Base-by-base conservation (phyloP, 2,888 invertebrate species). In the Synergus japonicus region DNA sequence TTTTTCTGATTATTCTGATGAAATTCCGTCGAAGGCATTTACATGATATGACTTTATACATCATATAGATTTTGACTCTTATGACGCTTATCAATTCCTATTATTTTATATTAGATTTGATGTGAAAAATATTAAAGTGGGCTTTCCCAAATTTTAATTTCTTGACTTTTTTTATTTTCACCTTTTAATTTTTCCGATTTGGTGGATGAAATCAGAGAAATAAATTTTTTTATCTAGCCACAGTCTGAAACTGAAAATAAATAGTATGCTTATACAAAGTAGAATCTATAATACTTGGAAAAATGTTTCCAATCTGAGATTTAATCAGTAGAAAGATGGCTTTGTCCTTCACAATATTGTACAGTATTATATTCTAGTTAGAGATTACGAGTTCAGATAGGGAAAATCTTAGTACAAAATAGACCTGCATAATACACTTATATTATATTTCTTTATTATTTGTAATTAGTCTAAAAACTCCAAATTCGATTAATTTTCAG, bases 401-500 rank as follows among this genome's bases (percentile, higher is more conserved):
- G 10, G 10, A 18, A 58, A 18, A 58, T 18, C 9, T n/a, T 58
- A 18, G 4, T 18, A 4, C 9, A 9, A 9, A 18, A 18, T 10
- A 7, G 44, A 44, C 5, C 0, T 37, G 37, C 37, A 0, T 7
- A 37, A 37, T 37, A 37, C 37, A 37, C 37, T 37, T 37, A 37
- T 37, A 37, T 37, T 37, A 37, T 5, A 37, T 37, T 5, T 37
- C 37, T 37, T 37, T 7, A 7, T 37, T 37, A 37, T 37, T 37
- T 37, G 37, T 37, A 37, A 5, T 37, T 37, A 37, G 4, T 5
- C 37, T 7, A 37, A 37, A 5, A 37, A 37, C 0, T 37, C 5
- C 4, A 37, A 37, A 37, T 37, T 37, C 37, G 4, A n/a, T n/a
- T 15, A n/a, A 54, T 85, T 93, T 93, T 81, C 92, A 96, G 96